Percentiles rank a stretch among this genome's conserved stretches.
phyloP scores from a whole-genome alignment of 2,797 vertebrate genomes.

The Sarcoramphus papa region DNA sequence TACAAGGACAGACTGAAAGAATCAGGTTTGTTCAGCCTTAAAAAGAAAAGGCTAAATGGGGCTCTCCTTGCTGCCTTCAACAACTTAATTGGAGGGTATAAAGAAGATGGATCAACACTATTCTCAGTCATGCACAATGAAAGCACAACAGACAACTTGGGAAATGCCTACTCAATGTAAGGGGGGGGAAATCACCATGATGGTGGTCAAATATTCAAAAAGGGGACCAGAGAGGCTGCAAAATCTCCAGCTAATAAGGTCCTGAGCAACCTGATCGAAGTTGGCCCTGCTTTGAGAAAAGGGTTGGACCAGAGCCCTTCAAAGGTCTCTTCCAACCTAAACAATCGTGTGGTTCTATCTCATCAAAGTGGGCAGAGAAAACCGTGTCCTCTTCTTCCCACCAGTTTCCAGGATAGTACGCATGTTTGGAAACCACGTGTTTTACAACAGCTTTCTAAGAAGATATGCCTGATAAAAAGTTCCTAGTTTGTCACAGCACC shows the following conservation, averaged over 20 bases:
- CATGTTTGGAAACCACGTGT: neutral
- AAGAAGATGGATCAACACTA: neutral
- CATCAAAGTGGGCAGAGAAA: neutral
- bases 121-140: neutral
- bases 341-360: neutral
- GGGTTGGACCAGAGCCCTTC: neutral
- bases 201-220: neutral
- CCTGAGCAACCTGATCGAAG: neutral
- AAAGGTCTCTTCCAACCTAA: neutral
- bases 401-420: fast-evolving
- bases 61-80: neutral
- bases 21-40: neutral
- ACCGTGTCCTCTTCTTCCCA: neutral
- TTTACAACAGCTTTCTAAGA: neutral
- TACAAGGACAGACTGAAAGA: neutral
- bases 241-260: neutral
- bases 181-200: neutral
- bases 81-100: neutral
- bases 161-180: neutral
- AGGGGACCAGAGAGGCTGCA: neutral
- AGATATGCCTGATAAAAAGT: neutral
- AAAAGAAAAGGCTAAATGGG: neutral
- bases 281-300: neutral
- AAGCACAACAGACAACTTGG: neutral
- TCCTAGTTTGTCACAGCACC: neutral